A percentile compares a stretch with the other conserved stretches of the same genome.
Evolutionary conservation across 2,888 invertebrate species (phyloP).

Genomic region (Beris chalybata): DNA sequence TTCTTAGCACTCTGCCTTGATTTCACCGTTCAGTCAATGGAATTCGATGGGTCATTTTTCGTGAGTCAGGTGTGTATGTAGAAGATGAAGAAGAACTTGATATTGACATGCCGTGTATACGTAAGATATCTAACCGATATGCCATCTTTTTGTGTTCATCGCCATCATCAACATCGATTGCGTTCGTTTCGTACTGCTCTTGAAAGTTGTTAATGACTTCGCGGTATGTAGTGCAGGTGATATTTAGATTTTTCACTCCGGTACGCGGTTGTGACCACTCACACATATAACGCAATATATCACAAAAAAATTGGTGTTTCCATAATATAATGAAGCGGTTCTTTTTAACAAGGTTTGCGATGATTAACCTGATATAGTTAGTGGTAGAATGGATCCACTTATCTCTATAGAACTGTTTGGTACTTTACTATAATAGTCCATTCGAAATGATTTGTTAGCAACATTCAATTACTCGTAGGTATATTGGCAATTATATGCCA

Average conservation of each 20-base stretch:
- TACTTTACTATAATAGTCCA: too few species aligned
- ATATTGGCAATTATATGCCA: too few species aligned
- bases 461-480: too few species aligned
- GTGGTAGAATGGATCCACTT: too few species aligned
- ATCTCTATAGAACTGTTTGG: too few species aligned
- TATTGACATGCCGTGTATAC: background rate
- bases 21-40: slow-evolving; percentile 18
- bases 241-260: background rate
- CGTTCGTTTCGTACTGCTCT: background rate
- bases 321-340: too few species aligned
- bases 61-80: slow-evolving; percentile 6
- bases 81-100: slow-evolving; percentile 12
- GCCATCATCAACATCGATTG: background rate
- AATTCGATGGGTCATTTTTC: slow-evolving; percentile 25
- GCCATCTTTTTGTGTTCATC: background rate
- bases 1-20: slow-evolving; percentile 20
- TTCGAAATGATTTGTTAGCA: too few species aligned
- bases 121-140: background rate
- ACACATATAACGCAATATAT: too few species aligned
- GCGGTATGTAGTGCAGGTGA: background rate
- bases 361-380: too few species aligned
- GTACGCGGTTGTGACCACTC: too few species aligned
- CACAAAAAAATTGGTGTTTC: too few species aligned
- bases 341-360: too few species aligned
- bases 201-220: slow-evolving; percentile 5